phyloP scores from a whole-genome alignment of 2,888 invertebrate species.

The Sceliomorpha sp. region DNA sequence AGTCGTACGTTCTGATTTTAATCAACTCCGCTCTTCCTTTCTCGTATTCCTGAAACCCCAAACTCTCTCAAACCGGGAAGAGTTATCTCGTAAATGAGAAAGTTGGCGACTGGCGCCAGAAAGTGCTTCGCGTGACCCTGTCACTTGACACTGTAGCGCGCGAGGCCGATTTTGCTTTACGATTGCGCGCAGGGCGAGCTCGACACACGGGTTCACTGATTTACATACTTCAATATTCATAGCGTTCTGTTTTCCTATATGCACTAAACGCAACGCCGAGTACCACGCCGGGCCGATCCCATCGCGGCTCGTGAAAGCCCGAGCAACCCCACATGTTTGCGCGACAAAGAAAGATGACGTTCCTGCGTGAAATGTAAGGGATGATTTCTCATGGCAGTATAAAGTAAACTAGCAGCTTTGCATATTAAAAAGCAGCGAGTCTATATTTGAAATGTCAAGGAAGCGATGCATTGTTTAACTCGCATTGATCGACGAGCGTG shows the following conservation, averaged over 20 bases:
- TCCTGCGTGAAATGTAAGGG: constrained; percentile 13
- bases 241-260: constrained; percentile 23
- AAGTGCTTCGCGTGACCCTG: constrained; percentile 54
- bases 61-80: too few species aligned
- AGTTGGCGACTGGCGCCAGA: constrained; percentile 42
- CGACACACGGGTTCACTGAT: constrained; percentile 65
- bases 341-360: constrained; percentile 12
- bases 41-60: too few species aligned
- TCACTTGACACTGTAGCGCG: constrained; percentile 52
- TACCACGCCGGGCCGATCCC: constrained; percentile 6
- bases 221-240: constrained; percentile 72
- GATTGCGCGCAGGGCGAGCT: constrained; percentile 40
- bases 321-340: neutral
- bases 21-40: too few species aligned
- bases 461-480: constrained; percentile 50
- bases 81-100: constrained; percentile 35
- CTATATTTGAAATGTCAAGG: constrained; percentile 54
- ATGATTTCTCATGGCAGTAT: constrained; percentile 1
- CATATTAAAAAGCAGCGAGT: constrained; percentile 28
- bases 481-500: constrained; percentile 33
- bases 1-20: too few species aligned
- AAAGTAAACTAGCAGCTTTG: constrained; percentile 13
- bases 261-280: neutral
- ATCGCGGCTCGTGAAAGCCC: constrained; percentile 1
- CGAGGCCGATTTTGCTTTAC: constrained; percentile 55